phyloP scores from a whole-genome alignment of 2,113 vertebrate genomes.

The Recurvirostra avosetta region DNA sequence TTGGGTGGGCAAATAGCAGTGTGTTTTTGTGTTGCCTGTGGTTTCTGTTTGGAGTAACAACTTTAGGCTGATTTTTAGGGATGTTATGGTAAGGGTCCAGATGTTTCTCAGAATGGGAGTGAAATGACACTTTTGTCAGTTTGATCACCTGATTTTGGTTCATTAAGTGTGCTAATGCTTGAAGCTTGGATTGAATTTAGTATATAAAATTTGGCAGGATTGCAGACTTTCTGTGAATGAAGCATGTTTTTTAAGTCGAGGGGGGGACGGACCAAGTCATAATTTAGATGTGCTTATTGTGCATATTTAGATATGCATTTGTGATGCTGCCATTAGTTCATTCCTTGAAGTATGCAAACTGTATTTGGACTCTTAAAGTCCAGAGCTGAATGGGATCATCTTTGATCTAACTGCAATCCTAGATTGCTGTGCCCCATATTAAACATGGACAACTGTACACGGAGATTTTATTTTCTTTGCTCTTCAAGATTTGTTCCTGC shows the following conservation, averaged over 20 bases:
- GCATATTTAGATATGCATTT: too few relatives aligned
- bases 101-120: neutral
- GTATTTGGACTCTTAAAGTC: neutral
- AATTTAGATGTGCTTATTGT: neutral
- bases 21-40: neutral
- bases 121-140: neutral
- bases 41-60: neutral
- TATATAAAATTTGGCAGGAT: neutral
- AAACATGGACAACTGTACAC: accelerated
- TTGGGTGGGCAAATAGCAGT: neutral
- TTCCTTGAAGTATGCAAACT: neutral
- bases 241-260: neutral
- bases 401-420: neutral
- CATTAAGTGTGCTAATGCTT: neutral
- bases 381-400: neutral
- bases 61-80: neutral
- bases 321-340: neutral
- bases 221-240: neutral
- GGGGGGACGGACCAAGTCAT: neutral
- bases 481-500: neutral
- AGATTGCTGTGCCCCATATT: neutral
- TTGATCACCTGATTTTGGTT: neutral
- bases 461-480: neutral
- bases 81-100: neutral
- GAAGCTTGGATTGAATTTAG: neutral